Conservation (phyloP, 1,140 invertebrate genomes). For the Cephus cinctus region DNA sequence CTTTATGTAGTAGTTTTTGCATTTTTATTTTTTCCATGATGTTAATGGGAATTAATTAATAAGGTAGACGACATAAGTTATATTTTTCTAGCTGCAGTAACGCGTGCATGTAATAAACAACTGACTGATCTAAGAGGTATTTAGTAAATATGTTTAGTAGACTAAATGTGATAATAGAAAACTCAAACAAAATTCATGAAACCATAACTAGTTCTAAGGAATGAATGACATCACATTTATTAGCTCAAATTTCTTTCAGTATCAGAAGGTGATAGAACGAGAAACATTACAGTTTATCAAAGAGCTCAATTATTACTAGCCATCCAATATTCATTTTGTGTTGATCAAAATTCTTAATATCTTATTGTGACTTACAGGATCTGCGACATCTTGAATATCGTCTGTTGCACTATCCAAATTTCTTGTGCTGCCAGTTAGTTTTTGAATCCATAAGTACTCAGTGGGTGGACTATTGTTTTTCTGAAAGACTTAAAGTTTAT, state of each 20-base stretch:
- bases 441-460: conserved; percentile 48
- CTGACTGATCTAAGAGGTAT: no score
- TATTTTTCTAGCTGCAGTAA: no score
- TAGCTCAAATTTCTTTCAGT: no score
- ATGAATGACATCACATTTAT: no score
- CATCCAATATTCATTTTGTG: not conserved
- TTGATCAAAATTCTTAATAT: not conserved
- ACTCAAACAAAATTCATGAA: no score
- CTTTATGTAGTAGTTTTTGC: no score
- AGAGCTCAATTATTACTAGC: not conserved
- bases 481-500: conserved; percentile 53
- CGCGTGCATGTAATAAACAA: no score
- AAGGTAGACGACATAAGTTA: conserved; percentile 9
- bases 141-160: no score
- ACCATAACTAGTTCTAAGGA: no score
- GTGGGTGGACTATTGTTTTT: conserved; percentile 40
- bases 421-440: conserved; percentile 38
- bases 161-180: no score
- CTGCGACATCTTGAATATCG: conserved; percentile 25
- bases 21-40: no score
- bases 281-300: conserved; percentile 33
- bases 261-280: no score
- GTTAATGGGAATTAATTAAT: conserved; percentile 8
- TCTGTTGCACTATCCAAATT: conserved; percentile 31
- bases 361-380: conserved; percentile 32